Base-by-base conservation (phyloP, 2,888 invertebrate species). In the Chymomyza amoena region DNA sequence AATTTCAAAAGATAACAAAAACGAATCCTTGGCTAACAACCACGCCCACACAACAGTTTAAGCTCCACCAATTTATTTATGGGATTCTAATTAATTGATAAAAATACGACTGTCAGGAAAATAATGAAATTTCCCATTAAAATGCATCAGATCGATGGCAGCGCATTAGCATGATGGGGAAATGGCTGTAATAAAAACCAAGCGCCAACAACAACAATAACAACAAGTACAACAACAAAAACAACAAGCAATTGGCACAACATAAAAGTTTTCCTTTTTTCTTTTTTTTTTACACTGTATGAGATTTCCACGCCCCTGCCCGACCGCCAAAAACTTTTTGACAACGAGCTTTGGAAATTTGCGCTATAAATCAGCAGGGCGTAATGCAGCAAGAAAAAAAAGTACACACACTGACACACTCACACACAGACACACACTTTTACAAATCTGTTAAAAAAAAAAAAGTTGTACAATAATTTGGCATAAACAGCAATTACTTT, bases 401-500 rank as follows among this genome's bases (percentile, higher is more conserved):
- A n/a, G n/a, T 13, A n/a, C 60, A 56, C 32, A 20, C 61, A 54
- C 50, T 10, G 54, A 67, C 52, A 61, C 70, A 64, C 66, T 51
- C 52, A 70, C 20, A 61, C 52, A 13, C 16, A 7, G 10, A 20
- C 68, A 59, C 59, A 64, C 6, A 20, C 51, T 13, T 51, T 16
- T 18, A 20, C 68, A 59, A 57, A 63, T 6, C 16, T 45, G 72
- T 61, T 59, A 51, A 45, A 45, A 45, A 51, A 45, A 45, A 45
- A 45, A 45, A 45, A 45, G 39, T 74, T 74, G 64, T 68, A 76
- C 63, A 78, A 78, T 76, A 84, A 83, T 80, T 75, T 76, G 76
- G 78, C 70, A 84, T 88, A 79, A 81, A 77, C 81, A 84, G 84
- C 88, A 81, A 88, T 84, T 80, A 86, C 76, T 81, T 84, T 66